Evolutionary conservation across 2,113 vertebrate species (phyloP).

Genomic region (Tetrax tetrax): DNA sequence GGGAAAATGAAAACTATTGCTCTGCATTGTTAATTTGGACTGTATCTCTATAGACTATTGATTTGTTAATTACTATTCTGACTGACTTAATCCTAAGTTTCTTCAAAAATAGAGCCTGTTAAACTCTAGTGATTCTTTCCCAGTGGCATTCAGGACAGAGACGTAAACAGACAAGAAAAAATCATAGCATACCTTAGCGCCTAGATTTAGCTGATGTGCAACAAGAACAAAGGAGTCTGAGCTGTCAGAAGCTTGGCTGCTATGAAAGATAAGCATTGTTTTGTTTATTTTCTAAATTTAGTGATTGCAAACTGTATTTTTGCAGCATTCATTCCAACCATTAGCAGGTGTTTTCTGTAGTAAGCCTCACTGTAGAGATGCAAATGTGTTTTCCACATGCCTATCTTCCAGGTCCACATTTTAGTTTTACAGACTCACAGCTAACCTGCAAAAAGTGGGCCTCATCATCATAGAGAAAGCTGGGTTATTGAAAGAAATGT

Average conservation of each 20-base stretch:
- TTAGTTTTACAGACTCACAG: neutral
- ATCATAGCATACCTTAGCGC: slow-evolving; percentile 60
- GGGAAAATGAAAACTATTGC: neutral
- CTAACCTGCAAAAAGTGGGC: neutral
- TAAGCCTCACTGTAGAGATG: neutral
- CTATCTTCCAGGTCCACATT: neutral
- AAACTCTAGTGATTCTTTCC: neutral
- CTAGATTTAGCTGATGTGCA: slow-evolving; percentile 46
- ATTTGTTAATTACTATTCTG: neutral
- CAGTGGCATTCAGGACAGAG: neutral
- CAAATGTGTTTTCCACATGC: neutral
- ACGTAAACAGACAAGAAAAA: neutral
- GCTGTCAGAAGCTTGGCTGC: slow-evolving; percentile 73
- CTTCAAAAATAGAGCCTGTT: neutral
- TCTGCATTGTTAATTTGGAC: neutral
- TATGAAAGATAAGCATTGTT: slow-evolving; percentile 42
- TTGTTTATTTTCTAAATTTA: neutral
- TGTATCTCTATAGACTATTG: neutral
- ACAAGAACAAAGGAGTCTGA: slow-evolving; percentile 69
- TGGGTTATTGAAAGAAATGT: neutral
- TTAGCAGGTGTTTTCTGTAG: neutral
- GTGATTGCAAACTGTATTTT: neutral
- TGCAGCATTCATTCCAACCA: neutral
- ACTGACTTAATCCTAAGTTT: neutral
- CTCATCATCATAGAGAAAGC: neutral